Evolutionary conservation across 2,797 vertebrate species (phyloP).

Genomic region (Eulemur mongoz): DNA sequence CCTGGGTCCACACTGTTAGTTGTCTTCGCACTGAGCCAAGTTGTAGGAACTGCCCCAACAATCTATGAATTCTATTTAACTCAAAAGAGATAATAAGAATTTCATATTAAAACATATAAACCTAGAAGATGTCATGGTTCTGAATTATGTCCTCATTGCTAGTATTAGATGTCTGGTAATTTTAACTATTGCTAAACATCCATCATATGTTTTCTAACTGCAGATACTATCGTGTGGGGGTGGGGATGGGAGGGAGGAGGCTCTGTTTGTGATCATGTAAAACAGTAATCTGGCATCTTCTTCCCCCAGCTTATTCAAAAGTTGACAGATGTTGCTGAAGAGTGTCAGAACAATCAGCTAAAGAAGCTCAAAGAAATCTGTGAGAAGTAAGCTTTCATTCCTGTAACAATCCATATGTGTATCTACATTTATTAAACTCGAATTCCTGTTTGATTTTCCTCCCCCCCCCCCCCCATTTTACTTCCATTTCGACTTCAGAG

Average conservation of each 20-base stretch:
- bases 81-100: background rate
- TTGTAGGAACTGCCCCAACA: background rate
- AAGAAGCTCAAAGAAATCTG: slow-evolving; percentile 97
- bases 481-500: slow-evolving; percentile 85
- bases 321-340: slow-evolving; percentile 94
- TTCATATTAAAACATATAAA: background rate
- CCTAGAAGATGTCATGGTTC: background rate
- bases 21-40: background rate
- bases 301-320: slow-evolving; percentile 94
- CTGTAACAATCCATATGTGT: background rate
- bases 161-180: background rate
- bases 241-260: background rate
- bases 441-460: background rate
- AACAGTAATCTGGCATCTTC: slow-evolving; percentile 43
- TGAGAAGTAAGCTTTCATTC: slow-evolving; percentile 92
- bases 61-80: background rate
- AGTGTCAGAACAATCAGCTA: slow-evolving; percentile 95
- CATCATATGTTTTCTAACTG: background rate
- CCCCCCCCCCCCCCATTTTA: background rate
- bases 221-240: background rate
- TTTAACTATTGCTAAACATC: background rate
- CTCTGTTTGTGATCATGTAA: background rate
- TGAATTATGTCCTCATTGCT: background rate
- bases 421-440: background rate
- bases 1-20: no score